phyloP scores from a whole-genome alignment of 2,113 vertebrate species.

The Hypomesus transpacificus region DNA sequence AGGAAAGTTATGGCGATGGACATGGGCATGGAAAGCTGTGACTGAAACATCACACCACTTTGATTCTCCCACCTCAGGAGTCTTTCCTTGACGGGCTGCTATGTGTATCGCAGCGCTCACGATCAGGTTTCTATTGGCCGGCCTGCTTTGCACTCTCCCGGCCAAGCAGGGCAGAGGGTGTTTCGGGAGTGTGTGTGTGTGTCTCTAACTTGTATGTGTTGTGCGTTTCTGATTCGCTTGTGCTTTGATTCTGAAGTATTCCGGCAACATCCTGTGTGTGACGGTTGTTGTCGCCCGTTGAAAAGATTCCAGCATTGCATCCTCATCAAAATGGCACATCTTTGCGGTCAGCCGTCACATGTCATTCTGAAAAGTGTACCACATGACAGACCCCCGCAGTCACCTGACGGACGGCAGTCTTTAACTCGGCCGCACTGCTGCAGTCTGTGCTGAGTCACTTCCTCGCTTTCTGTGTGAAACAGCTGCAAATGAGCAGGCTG shows the following conservation, averaged over 20 bases:
- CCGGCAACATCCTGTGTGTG: background rate
- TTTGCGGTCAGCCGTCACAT: background rate
- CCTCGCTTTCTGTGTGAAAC: slow-evolving; percentile 9
- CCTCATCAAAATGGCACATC: too few species aligned
- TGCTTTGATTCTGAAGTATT: background rate
- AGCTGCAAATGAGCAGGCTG: background rate
- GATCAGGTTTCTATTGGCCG: background rate
- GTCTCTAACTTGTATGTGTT: slow-evolving; percentile 5
- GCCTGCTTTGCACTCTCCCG: background rate
- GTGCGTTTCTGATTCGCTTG: slow-evolving; percentile 1
- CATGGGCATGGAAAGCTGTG: too few species aligned
- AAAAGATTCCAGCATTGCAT: too few species aligned
- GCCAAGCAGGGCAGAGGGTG: background rate
- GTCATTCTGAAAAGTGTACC: background rate
- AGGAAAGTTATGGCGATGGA: too few species aligned
- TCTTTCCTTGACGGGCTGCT: background rate
- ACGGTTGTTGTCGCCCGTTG: too few species aligned
- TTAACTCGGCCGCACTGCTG: background rate
- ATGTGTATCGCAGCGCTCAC: background rate
- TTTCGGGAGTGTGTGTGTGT: slow-evolving; percentile 6
- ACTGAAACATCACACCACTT: too few species aligned
- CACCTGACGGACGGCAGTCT: background rate
- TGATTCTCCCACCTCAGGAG: background rate
- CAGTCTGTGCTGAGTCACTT: slow-evolving; percentile 21
- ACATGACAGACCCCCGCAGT: background rate